Evolutionary conservation across 2,797 vertebrate species (phyloP).

Genomic region (Pseudochaenichthys georgianus): DNA sequence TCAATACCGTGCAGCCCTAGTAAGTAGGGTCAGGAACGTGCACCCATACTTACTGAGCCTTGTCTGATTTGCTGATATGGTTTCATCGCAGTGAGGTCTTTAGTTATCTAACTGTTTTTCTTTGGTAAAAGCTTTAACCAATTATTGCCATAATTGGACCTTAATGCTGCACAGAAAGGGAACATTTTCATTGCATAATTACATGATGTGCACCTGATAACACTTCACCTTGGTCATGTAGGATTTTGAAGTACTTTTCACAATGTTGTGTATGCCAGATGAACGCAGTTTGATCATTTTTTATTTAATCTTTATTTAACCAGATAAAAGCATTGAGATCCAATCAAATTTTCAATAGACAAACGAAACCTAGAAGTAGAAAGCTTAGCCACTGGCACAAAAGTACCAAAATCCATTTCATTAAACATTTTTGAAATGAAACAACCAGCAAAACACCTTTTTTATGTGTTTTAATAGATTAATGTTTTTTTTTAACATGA

Average conservation of each 20-base stretch:
- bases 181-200: neutral
- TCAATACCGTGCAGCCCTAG: no score
- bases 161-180: neutral
- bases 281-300: conserved; percentile 14
- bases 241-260: conserved; percentile 1
- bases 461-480: no score
- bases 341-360: no score
- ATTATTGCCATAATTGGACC: neutral
- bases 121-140: neutral
- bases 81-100: no score
- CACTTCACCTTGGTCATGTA: neutral
- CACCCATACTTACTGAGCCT: no score
- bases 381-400: conserved; percentile 7
- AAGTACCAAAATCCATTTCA: conserved; percentile 14
- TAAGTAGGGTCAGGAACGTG: no score
- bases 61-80: no score
- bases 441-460: no score
- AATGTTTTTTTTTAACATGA: neutral
- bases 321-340: no score
- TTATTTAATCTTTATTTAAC: no score
- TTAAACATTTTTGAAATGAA: neutral
- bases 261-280: neutral
- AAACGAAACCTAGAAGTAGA: neutral
- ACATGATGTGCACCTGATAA: neutral
- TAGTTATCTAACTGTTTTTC: neutral